phyloP scores from a whole-genome alignment of 2,113 vertebrate species.

The Misgurnus mizolepis region DNA sequence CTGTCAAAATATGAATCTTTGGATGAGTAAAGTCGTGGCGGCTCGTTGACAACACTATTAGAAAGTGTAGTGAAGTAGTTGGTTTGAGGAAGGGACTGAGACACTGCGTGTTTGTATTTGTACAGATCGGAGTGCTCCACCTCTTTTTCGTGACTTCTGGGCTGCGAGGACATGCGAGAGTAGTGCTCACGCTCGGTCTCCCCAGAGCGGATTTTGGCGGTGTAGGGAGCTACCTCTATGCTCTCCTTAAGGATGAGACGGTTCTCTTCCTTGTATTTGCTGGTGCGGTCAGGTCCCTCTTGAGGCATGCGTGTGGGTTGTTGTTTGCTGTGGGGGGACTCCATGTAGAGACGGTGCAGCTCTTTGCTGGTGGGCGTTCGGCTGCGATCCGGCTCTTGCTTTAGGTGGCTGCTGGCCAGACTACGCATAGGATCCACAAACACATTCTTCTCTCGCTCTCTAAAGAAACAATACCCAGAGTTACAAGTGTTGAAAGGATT shows the following conservation, averaged over 20 bases:
- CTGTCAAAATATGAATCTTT: slow-evolving; percentile 89
- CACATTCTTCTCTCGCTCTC: slow-evolving; percentile 86
- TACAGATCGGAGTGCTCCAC: slow-evolving; percentile 78
- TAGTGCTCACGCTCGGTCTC: slow-evolving; percentile 82
- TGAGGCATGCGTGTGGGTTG: slow-evolving; percentile 70
- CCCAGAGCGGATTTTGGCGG: slow-evolving; percentile 82
- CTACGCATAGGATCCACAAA: slow-evolving; percentile 84
- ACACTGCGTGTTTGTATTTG: slow-evolving; percentile 80
- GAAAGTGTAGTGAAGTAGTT: slow-evolving; percentile 97
- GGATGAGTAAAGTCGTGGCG: slow-evolving; percentile 86
- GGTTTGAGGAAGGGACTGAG: slow-evolving; percentile 85
- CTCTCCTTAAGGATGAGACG: slow-evolving; percentile 94
- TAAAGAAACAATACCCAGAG: slow-evolving; percentile 61
- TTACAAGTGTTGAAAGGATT: background rate
- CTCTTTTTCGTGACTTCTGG: slow-evolving; percentile 76
- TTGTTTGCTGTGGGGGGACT: slow-evolving; percentile 78
- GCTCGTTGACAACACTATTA: slow-evolving; percentile 95
- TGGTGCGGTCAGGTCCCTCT: slow-evolving; percentile 80
- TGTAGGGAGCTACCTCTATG: slow-evolving; percentile 93
- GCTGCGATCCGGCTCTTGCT: slow-evolving; percentile 84
- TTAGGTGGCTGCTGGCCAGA: slow-evolving; percentile 77
- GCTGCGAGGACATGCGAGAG: slow-evolving; percentile 75
- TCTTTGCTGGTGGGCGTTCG: slow-evolving; percentile 84
- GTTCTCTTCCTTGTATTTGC: slow-evolving; percentile 95
- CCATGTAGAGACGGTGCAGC: slow-evolving; percentile 86